Evolutionary conservation across 2,888 invertebrate genomes (phyloP).

Genomic region (Orchesella flavescens): DNA sequence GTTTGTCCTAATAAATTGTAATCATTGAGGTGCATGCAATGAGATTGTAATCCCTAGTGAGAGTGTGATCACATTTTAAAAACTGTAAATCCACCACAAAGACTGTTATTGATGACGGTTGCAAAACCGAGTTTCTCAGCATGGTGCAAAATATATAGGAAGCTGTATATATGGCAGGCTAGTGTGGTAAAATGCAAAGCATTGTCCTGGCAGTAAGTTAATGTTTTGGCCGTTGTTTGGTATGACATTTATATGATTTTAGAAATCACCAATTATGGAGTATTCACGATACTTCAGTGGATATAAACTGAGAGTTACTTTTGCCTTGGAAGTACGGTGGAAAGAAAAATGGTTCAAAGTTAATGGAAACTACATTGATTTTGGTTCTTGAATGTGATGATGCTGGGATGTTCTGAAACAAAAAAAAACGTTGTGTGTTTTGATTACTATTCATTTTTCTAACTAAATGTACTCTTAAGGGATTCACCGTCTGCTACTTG

Average conservation of each 20-base stretch:
- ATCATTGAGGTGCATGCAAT: slow-evolving; percentile 25
- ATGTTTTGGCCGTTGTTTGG: not conserved
- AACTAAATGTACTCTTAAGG: not conserved
- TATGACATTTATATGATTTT: not conserved
- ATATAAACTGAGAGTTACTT: too few relatives aligned
- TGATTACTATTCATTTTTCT: not conserved
- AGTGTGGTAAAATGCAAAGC: not conserved
- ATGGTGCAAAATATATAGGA: not conserved
- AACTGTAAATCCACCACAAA: slow-evolving; percentile 57
- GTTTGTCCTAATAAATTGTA: slow-evolving; percentile 54
- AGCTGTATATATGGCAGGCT: not conserved
- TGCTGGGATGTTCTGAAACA: too few relatives aligned
- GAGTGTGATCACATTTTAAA: slow-evolving; percentile 59
- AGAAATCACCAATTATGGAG: not conserved
- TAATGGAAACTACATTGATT: too few relatives aligned
- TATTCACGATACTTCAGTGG: too few relatives aligned
- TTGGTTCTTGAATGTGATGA: too few relatives aligned
- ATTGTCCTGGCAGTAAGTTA: not conserved
- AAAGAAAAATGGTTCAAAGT: too few relatives aligned
- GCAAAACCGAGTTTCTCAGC: slow-evolving; percentile 58
- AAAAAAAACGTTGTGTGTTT: too few relatives aligned
- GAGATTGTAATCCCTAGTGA: slow-evolving; percentile 49
- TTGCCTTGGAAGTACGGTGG: too few relatives aligned
- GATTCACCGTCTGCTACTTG: not conserved
- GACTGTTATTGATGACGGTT: slow-evolving; percentile 57